These are phyloP conservation scores for Cephus rjabovi DNA, from an alignment of 2,888 invertebrate species.

Conservation along the genomic window DNA sequence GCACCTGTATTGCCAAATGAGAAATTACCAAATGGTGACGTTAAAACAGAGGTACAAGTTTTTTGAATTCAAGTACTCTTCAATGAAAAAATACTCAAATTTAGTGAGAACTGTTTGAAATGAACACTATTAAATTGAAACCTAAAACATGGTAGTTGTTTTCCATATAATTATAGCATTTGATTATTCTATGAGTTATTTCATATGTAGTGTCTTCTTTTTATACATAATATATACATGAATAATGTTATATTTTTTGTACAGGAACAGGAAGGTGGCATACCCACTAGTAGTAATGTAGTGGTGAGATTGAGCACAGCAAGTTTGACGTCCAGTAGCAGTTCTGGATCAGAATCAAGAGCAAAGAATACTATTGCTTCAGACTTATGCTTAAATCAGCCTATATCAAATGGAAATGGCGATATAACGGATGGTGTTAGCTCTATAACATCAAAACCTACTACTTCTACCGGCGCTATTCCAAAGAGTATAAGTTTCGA, in stretches of 20 bases:
- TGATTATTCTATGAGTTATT: background rate
- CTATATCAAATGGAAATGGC: constrained; percentile 45
- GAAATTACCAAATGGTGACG: constrained; percentile 50
- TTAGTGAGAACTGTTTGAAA: background rate
- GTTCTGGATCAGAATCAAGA: constrained; percentile 66
- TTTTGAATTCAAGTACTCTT: background rate
- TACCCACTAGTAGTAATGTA: constrained; percentile 45
- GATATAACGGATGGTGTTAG: constrained; percentile 39
- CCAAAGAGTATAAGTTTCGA: constrained; percentile 94
- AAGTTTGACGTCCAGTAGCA: constrained; percentile 71
- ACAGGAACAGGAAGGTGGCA: constrained; percentile 36
- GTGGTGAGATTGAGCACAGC: constrained; percentile 70
- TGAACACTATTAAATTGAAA: background rate
- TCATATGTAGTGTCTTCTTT: background rate
- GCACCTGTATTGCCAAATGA: constrained; percentile 43
- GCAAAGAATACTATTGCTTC: constrained; percentile 43
- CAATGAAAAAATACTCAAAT: background rate
- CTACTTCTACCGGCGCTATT: constrained; percentile 83
- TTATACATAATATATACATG: background rate
- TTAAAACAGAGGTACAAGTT: constrained; percentile 49
- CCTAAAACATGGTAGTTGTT: background rate
- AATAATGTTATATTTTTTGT: constrained; percentile 11
- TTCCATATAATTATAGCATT: background rate
- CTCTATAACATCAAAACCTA: constrained; percentile 61
- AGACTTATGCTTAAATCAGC: constrained; percentile 37